Conservation (phyloP, 2,888 invertebrate genomes). For the Hydropsyche betteni region DNA sequence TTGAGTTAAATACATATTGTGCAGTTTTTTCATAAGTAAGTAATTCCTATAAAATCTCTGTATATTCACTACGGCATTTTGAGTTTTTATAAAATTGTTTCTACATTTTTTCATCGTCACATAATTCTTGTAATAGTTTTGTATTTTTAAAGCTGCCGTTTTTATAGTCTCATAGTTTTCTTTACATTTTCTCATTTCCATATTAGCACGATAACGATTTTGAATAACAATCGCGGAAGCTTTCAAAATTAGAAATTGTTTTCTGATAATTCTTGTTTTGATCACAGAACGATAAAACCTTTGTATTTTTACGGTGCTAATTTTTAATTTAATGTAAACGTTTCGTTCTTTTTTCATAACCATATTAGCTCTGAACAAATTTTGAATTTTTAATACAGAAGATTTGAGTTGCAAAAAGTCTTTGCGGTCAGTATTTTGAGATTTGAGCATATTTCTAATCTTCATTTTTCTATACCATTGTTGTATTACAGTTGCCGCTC, state of each 20-base stretch:
- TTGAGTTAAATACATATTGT: slow-evolving; percentile 52
- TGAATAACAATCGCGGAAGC: slow-evolving; percentile 63
- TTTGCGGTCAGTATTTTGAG: slow-evolving; percentile 45
- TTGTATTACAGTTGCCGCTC: slow-evolving; percentile 57
- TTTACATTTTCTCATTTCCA: slow-evolving; percentile 58
- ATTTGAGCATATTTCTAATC: neutral
- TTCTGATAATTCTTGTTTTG: slow-evolving; percentile 58
- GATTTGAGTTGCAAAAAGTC: slow-evolving; percentile 52
- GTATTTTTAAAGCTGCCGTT: slow-evolving; percentile 61
- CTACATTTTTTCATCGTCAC: slow-evolving; percentile 56
- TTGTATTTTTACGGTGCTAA: slow-evolving; percentile 48
- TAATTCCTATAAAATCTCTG: slow-evolving; percentile 61
- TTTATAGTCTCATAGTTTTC: slow-evolving; percentile 58
- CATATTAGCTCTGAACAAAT: slow-evolving; percentile 53
- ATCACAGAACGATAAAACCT: slow-evolving; percentile 56
- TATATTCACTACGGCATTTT: slow-evolving; percentile 56
- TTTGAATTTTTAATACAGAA: slow-evolving; percentile 54
- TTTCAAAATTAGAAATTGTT: slow-evolving; percentile 56
- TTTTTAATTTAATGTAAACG: slow-evolving; percentile 46
- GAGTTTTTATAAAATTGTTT: slow-evolving; percentile 54
- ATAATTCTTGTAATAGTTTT: slow-evolving; percentile 62
- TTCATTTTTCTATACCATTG: slow-evolving; percentile 55
- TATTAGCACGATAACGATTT: slow-evolving; percentile 62
- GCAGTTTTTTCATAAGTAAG: slow-evolving; percentile 57
- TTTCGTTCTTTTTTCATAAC: slow-evolving; percentile 51